Evolutionary conservation across 2,888 invertebrate genomes (phyloP), one percentile per base, ranked within the genome.

Genomic region (Caenorhabditis japonica): DNA sequence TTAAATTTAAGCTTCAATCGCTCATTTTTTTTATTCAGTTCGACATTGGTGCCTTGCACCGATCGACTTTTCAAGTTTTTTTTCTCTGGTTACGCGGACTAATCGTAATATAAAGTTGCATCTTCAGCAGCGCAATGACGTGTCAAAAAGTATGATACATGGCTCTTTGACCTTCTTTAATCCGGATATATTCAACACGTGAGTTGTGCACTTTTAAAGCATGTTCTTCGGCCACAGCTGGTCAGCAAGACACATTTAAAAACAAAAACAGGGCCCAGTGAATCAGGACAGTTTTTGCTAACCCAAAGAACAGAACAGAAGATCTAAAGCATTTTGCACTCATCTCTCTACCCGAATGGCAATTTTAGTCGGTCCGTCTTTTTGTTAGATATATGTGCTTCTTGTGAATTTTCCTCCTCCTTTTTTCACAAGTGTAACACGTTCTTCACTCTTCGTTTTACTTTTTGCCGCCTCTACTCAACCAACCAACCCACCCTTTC

Each of bases 291-390:
- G n/a, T n/a, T 33, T 13, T 49, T 49, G 19, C 8, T 3, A 12
- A 52, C 13, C 23, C 4, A 4, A 36, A 36, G 19, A 34, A 34
- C 13, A 51, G 23, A 46, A 13, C 33, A 19, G 27, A 36, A 27
- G n/a, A n/a, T 44, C 36, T 23, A 25, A 41, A 39, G 51, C 60
- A 41, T 62, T 62, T 44, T 53, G 61, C 52, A 62, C 53, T 53
- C 61, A 49, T 39, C 17, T 44, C 51, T 51, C n/a, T n/a, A n/a
- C n/a, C n/a, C n/a, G n/a, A n/a, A n/a, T n/a, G n/a, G n/a, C n/a
- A n/a, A n/a, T n/a, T n/a, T n/a, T n/a, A n/a, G n/a, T n/a, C n/a
- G n/a, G n/a, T n/a, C n/a, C n/a, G n/a, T n/a, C n/a, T n/a, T n/a
- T n/a, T n/a, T n/a, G n/a, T n/a, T n/a, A n/a, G n/a, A n/a, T n/a